phyloP scores from a whole-genome alignment of 37 sponge, comb jelly and placozoan species.

The Trichoplax adhaerens region DNA sequence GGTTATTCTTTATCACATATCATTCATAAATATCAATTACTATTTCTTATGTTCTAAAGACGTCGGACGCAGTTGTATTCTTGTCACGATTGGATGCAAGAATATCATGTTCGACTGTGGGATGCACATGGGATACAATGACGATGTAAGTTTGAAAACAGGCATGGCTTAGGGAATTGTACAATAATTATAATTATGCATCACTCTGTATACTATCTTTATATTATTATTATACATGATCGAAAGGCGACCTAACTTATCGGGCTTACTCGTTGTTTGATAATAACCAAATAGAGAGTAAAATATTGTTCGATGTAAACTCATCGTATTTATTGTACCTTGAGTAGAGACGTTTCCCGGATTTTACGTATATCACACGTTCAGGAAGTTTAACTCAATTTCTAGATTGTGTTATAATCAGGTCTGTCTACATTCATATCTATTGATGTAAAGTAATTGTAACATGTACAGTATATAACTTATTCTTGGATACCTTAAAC shows the following conservation, averaged over 20 bases:
- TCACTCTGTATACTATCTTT: too few species aligned
- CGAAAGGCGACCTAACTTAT: too few species aligned
- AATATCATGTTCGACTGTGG: constrained; percentile 95
- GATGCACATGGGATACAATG: constrained; percentile 96
- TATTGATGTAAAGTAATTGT: background rate
- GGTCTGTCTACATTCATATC: constrained; percentile 14
- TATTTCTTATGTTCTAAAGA: constrained; percentile 12
- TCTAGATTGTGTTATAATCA: constrained; percentile 92
- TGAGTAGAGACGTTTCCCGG: constrained; percentile 79
- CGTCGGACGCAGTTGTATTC: constrained; percentile 86
- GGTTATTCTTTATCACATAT: too few species aligned
- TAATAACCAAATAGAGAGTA: too few species aligned
- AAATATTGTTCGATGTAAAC: too few species aligned
- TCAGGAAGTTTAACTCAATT: constrained; percentile 76
- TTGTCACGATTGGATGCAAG: constrained; percentile 76
- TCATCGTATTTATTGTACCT: too few species aligned
- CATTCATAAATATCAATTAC: too few species aligned
- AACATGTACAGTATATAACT: background rate
- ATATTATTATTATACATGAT: too few species aligned
- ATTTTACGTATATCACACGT: constrained; percentile 84
- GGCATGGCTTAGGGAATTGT: too few species aligned
- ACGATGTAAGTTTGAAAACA: constrained; percentile 4
- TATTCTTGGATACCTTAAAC: background rate
- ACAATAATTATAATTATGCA: too few species aligned
- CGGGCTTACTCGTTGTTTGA: too few species aligned